Evolutionary conservation across 1,140 invertebrate species (phyloP), one percentile per base, ranked within the genome.

Genomic region (Brachionus calyciflorus): DNA sequence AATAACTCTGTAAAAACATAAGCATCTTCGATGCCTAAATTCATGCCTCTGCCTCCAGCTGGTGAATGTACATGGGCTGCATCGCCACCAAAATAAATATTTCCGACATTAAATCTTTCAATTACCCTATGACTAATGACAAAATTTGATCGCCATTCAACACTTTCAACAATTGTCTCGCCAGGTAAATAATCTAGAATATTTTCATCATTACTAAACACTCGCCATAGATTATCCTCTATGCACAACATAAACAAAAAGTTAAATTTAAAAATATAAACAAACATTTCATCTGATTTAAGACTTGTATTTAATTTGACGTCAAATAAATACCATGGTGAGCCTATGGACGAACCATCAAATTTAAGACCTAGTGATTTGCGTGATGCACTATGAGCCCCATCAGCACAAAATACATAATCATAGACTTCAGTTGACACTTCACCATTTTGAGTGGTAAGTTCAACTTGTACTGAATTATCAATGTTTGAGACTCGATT

Each of bases 11-110:
- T 21, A 68, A 68, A 44, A 68, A 44, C 40, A 68, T 14, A 44
- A 44, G 60, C 60, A 68, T 68, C 60, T 21, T 68, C 19, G 24
- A 68, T 44, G 14, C 60, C 60, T 21, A 44, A 24, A 44, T 68
- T 68, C 60, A 68, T 68, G 14, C 60, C 60, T 68, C 40, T 21
- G 46, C 60, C 60, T 44, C 60, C 60, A 24, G 12, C 40, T 33
- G 60, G 60, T 44, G 60, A 68, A 46, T 68, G 60, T 12, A 68
- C 40, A 68, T 68, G 60, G 14, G 60, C 60, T 6, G 60, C 60
- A 46, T 68, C 60, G 17, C 60, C 60, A 2, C 37, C 19, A 44
- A 68, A 68, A 68, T 44, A 68, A 10, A 44, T 17, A 26, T 10
- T 44, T 0, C 21, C 37, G 10, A 2, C 28, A 41, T 28, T 60